Base-by-base conservation (phyloP, 2,797 vertebrate genomes). In the Peromyscus aztecus region DNA sequence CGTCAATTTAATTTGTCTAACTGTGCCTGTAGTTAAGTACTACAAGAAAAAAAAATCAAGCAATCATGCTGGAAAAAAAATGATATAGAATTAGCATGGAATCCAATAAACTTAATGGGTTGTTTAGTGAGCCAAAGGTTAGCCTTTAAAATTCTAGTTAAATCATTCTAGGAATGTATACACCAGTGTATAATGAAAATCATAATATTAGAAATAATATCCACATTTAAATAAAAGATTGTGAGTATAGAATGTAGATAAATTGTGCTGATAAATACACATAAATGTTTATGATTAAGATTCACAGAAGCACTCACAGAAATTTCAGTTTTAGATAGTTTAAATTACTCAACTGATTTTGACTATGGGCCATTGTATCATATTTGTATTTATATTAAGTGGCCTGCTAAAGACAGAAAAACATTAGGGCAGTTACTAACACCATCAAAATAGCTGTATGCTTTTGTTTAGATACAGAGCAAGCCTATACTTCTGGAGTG, bases 201-300 rank as follows among this genome's bases (percentile, higher is more conserved):
- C 80, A 93, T 7, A 55, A 34, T 43, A 23, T 94, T 93, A 43
- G 34, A 69, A 80, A 91, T n/a, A 85, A 34, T 76, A 40, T 83
- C 17, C 43, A 94, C 69, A 59, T 76, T 95, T 91, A 85, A 86
- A 91, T 89, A 91, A 97, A 71, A 82, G 37, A 59, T 6, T 89
- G 57, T 55, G 65, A 89, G 59, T 73, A 89, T 94, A 91, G 80
- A 91, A 43, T 87, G 14, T 31, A 73, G 65, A 95, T 61, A 92
- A 96, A 92, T 83, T 89, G 67, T 23, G 27, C 71, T 65, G 7
- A 23, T 57, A 89, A 93, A 90, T 37, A 92, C 6, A 78, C 73
- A 93, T 89, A 94, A 90, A 84, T 93, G 6, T 24, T 78, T 86
- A 69, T 49, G 76, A 92, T 83, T 90, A 77, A 95, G 21, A 37